phyloP scores from a whole-genome alignment of 1,140 invertebrate genomes.

The Drosophila fuyamai region DNA sequence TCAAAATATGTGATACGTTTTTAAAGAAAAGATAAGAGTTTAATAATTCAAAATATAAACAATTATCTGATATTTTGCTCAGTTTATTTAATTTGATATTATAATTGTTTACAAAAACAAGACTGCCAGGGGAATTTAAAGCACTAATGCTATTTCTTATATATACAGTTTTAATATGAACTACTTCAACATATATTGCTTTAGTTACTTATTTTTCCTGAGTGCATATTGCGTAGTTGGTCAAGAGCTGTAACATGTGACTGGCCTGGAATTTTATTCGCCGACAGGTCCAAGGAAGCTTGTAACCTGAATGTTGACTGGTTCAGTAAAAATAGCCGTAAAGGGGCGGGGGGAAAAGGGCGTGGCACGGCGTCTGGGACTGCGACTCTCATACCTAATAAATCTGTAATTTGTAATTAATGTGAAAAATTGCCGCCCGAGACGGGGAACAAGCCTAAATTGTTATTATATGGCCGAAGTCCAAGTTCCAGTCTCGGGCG shows the following conservation, averaged over 20 bases:
- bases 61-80: too few species aligned
- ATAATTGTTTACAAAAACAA: too few species aligned
- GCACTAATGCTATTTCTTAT: too few species aligned
- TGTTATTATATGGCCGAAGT: conserved; percentile 73
- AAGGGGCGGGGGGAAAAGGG: conserved; percentile 16
- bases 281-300: conserved; percentile 50
- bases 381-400: conserved; percentile 74
- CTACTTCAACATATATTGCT: too few species aligned
- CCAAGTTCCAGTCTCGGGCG: conserved; percentile 56
- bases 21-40: too few species aligned
- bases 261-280: conserved; percentile 47
- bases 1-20: too few species aligned
- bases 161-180: too few species aligned
- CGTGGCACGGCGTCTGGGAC: conserved; percentile 41
- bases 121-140: too few species aligned
- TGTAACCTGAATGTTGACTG: conserved; percentile 51
- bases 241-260: conserved; percentile 38
- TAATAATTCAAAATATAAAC: too few species aligned
- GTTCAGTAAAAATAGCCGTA: conserved; percentile 2
- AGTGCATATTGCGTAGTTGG: conserved; percentile 33
- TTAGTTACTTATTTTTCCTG: neutral
- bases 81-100: too few species aligned
- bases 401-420: conserved; percentile 84
- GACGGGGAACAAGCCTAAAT: conserved; percentile 83
- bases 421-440: conserved; percentile 75